A percentile compares a stretch with the other conserved stretches of the same genome.
Conservation (phyloP, 2,113 vertebrate genomes). For the Tapirus terrestris region DNA sequence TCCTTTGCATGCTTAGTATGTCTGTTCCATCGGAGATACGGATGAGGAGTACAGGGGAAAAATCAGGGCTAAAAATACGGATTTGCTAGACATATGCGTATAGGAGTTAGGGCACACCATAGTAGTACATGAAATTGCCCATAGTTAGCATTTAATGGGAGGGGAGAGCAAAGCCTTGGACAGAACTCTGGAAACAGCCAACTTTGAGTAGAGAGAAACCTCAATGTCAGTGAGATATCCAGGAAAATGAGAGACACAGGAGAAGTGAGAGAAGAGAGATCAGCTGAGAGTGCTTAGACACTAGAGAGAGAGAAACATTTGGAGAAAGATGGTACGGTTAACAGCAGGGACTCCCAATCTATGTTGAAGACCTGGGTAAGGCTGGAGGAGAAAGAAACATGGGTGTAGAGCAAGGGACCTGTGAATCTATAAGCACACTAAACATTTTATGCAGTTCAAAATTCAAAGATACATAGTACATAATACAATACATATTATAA, state of each 20-base stretch:
- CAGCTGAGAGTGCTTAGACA: accelerated
- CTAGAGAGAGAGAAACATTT: not conserved
- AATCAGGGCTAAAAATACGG: not conserved
- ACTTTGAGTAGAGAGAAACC: not conserved
- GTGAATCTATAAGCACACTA: not conserved
- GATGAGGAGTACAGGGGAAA: not conserved
- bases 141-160: not conserved
- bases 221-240: not conserved
- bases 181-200: not conserved
- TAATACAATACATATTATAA: accelerated
- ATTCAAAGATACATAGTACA: not conserved
- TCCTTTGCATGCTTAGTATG: not conserved
- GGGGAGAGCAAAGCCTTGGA: too few species aligned
- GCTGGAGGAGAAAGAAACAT: not conserved
- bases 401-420: not conserved
- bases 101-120: not conserved
- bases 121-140: not conserved
- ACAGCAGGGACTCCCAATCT: not conserved
- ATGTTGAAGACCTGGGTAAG: not conserved
- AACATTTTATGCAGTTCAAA: not conserved
- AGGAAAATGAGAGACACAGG: not conserved
- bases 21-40: not conserved
- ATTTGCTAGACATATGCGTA: not conserved
- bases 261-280: not conserved
- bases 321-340: not conserved